Evolutionary conservation across 2,888 invertebrate species (phyloP), one percentile per base, ranked within the genome.

Genomic region (Digitonthophagus gazella): DNA sequence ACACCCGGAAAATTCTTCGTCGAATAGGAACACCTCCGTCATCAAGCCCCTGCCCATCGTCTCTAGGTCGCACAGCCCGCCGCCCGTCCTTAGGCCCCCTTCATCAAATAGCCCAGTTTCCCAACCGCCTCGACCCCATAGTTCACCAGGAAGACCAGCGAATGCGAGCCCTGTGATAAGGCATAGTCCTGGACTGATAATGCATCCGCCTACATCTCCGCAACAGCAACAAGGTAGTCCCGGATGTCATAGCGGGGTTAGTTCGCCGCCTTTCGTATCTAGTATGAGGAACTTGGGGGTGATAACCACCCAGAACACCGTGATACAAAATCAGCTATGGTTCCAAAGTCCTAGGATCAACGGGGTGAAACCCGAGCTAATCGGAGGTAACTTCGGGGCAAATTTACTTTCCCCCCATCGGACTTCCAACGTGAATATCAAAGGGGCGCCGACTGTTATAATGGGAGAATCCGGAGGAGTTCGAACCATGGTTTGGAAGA

Each of bases 391-490:
- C 72, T 82, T 82, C 71, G 75, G 71, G 68, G 75, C 81, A 81
- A 74, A 80, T 69, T 68, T 75, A 61, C 63, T 75, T 28, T 20
- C 66, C 56, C 64, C 67, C 57, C 69, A 71, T 61, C 20, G 71
- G 58, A 20, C 67, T 20, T 56, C 68, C 18, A 58, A 28, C 11
- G 58, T 58, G 5, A 61, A 66, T 84, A 78, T 91, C 82, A 77
- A 91, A 73, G 86, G 87, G 69, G 86, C 95, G 65, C 95, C 96
- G 22, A 93, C 94, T 64, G 95, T 95, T 72, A 93, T 96, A 75
- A 95, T 96, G 95, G 95, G 95, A 64, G 95, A 96, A 82, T 93
- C 94, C 55, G 96, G 95, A 67, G 93, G 95, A 57, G 95, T 96
- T 0, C 79, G 87, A 68, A 90, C 90, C 57, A 90, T 90, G 90